phyloP scores from a whole-genome alignment of 2,888 invertebrate species.

The Palloptera scutellata region DNA sequence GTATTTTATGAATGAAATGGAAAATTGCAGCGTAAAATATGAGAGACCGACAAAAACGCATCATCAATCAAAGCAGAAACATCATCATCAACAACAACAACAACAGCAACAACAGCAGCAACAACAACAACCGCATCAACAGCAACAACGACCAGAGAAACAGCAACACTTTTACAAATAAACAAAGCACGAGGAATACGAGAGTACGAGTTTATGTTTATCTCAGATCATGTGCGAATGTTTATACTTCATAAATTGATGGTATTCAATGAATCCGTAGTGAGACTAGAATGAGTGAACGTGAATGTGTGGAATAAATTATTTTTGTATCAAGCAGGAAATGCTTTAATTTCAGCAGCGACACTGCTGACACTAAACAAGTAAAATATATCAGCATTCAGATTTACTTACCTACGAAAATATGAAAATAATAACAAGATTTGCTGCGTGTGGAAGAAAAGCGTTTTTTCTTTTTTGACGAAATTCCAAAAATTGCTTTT shows the following conservation, averaged over 20 bases:
- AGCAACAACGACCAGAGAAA: background rate
- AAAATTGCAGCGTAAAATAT: too few species aligned
- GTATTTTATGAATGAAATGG: constrained; percentile 18
- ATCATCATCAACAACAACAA: background rate
- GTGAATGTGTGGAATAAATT: constrained; percentile 15
- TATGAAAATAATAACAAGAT: too few species aligned
- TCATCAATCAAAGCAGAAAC: background rate
- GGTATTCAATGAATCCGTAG: background rate
- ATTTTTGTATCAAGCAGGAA: constrained; percentile 18
- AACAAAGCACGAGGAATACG: background rate
- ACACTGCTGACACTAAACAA: background rate
- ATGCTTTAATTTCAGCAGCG: constrained; percentile 15
- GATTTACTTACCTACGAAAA: too few species aligned
- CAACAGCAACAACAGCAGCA: background rate
- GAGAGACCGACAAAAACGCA: background rate
- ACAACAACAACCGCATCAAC: constrained; percentile 5
- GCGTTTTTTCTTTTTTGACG: too few species aligned
- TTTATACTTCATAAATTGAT: background rate
- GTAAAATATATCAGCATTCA: background rate
- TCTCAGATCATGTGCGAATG: background rate
- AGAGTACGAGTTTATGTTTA: background rate
- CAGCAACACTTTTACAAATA: background rate
- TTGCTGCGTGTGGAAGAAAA: too few species aligned
- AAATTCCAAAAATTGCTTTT: background rate
- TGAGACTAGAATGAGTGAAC: background rate